Evolutionary conservation across 2,888 invertebrate species (phyloP).

Genomic region (Cephus spinipes): DNA sequence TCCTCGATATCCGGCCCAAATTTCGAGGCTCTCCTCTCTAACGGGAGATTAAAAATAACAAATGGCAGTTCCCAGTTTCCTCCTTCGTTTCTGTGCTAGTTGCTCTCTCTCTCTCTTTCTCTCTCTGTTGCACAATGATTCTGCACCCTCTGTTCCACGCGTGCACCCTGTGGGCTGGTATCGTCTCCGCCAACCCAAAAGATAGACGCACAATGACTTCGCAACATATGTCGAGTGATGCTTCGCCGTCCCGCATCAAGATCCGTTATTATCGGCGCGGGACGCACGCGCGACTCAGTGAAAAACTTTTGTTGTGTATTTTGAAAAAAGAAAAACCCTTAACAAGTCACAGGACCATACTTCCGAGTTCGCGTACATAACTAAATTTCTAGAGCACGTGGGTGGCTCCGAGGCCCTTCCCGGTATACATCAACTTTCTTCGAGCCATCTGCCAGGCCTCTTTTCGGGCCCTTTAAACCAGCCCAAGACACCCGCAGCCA

Average conservation of each 20-base stretch:
- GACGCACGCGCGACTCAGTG: not conserved
- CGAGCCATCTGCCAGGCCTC: conserved; percentile 49
- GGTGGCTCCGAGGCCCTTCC: conserved; percentile 27
- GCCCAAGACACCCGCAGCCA: conserved; percentile 40
- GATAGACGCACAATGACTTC: conserved; percentile 43
- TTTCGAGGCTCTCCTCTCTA: conserved; percentile 39
- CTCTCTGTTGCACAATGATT: not conserved
- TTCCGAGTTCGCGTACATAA: not conserved
- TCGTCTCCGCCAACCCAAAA: not conserved
- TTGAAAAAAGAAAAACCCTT: not conserved
- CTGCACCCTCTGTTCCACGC: not conserved
- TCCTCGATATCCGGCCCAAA: conserved; percentile 50
- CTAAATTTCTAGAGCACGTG: conserved; percentile 39
- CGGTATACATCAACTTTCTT: conserved; percentile 38
- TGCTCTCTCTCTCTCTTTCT: not conserved
- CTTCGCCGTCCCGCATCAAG: conserved; percentile 50
- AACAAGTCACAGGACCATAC: not conserved
- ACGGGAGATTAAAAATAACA: conserved; percentile 49
- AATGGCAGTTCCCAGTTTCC: conserved; percentile 20
- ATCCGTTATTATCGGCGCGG: conserved; percentile 49
- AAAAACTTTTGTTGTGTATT: not conserved
- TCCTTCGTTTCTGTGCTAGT: not conserved
- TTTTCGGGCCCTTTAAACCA: conserved; percentile 54
- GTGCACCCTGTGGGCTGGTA: not conserved
- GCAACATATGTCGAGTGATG: conserved; percentile 59